These are phyloP conservation scores for Sisor rabdophorus DNA, from an alignment of 2,113 vertebrate species.

Conservation along the genomic window DNA sequence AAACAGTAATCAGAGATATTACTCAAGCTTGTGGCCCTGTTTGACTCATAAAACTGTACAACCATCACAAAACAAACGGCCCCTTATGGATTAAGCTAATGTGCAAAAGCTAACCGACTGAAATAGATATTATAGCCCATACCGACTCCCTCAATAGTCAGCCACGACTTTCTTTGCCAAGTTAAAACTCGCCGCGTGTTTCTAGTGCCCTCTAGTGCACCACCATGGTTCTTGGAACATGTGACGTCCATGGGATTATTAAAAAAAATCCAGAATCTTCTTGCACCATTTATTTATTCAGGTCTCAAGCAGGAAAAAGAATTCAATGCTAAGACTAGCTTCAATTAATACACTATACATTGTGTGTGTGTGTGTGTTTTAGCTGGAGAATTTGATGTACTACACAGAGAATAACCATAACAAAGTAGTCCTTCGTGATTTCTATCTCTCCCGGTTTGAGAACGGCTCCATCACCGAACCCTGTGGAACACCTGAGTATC, in stretches of 20 bases:
- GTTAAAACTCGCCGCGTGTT: conserved; percentile 13
- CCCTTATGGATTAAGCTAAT: conserved; percentile 45
- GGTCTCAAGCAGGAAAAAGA: neutral
- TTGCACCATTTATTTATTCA: neutral
- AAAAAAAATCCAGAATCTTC: too few relatives aligned
- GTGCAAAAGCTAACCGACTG: conserved; percentile 40
- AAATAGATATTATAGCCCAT: conserved; percentile 40
- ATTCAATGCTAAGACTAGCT: neutral
- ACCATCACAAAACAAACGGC: conserved; percentile 43
- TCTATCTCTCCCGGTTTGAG: conserved; percentile 80
- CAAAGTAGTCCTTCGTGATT: conserved; percentile 80
- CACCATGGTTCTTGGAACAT: neutral
- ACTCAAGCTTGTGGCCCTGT: conserved; percentile 29
- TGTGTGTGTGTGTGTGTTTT: neutral
- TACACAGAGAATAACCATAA: conserved; percentile 82
- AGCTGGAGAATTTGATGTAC: conserved; percentile 85
- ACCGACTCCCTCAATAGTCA: conserved; percentile 32
- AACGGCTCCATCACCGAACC: conserved; percentile 80
- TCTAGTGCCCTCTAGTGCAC: conserved; percentile 50
- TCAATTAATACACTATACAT: neutral
- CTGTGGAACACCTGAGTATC: conserved; percentile 81
- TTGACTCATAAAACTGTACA: conserved; percentile 41
- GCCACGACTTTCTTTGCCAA: conserved; percentile 5
- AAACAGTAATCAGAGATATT: conserved; percentile 43
- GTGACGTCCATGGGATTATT: neutral